These are phyloP conservation scores for Conus ventricosus DNA, from an alignment of 1,140 invertebrate genomes.

Conservation along the genomic window DNA sequence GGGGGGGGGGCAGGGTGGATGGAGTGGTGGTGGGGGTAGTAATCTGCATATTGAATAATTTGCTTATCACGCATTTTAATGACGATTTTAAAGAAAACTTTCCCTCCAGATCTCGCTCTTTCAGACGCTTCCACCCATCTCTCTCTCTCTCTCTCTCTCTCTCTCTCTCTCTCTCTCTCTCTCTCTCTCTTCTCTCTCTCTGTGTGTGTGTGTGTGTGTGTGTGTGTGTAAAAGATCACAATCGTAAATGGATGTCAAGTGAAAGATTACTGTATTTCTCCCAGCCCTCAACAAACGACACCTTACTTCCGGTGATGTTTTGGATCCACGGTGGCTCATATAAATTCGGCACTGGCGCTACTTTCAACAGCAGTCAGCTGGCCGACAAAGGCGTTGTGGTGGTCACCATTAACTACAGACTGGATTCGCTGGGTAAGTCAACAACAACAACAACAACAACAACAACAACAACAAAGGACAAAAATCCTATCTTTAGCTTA, in stretches of 20 bases:
- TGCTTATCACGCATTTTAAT: too few relatives aligned
- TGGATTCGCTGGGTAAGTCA: conserved; percentile 79
- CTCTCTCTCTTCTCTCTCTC: background rate
- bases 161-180: too few relatives aligned
- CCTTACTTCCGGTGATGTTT: conserved; percentile 87
- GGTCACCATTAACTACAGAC: conserved; percentile 94
- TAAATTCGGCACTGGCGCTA: conserved; percentile 88
- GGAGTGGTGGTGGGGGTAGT: too few relatives aligned
- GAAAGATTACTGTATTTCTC: background rate
- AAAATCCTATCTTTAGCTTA: too few relatives aligned
- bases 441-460: too few relatives aligned
- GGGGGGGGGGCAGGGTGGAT: too few relatives aligned
- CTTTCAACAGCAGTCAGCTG: conserved; percentile 84
- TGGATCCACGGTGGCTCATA: conserved; percentile 97
- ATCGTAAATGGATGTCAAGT: background rate
- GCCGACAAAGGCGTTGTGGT: conserved; percentile 87
- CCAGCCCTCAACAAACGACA: background rate
- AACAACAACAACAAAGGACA: too few relatives aligned
- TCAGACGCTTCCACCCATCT: too few relatives aligned
- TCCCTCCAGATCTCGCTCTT: background rate
- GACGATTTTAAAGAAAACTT: too few relatives aligned
- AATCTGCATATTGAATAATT: too few relatives aligned
- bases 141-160: too few relatives aligned
- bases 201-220: background rate
- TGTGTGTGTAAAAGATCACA: background rate